phyloP scores from a whole-genome alignment of 92 coral and sea anemone species.

The Phenganax subtilis region DNA sequence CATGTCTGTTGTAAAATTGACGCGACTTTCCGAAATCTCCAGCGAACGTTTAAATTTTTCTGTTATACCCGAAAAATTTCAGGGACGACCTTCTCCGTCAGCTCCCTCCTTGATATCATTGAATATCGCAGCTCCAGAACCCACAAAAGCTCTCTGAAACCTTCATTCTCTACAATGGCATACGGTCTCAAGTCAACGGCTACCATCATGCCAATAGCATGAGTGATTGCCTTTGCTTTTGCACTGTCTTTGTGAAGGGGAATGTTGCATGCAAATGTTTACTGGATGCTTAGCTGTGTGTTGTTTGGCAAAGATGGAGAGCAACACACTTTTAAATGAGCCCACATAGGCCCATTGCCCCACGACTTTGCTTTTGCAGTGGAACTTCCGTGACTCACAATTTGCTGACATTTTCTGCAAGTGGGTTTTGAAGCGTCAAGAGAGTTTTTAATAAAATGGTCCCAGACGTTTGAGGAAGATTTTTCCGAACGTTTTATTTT shows the following conservation, averaged over 20 bases:
- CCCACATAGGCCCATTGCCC: constrained; percentile 1
- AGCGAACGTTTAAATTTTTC: background rate
- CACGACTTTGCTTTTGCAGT: background rate
- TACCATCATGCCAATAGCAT: constrained; percentile 20
- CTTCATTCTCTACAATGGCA: background rate
- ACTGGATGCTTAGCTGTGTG: background rate
- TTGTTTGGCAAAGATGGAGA: background rate
- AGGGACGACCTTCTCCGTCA: constrained; percentile 5
- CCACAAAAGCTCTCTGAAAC: background rate
- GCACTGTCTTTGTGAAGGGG: background rate
- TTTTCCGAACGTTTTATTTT: constrained; percentile 6
- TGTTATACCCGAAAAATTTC: constrained; percentile 2
- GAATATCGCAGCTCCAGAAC: constrained; percentile 9
- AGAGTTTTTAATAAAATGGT: constrained; percentile 14
- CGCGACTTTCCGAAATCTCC: background rate
- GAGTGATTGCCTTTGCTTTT: background rate
- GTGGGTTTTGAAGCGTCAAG: constrained; percentile 26
- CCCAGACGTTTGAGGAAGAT: constrained; percentile 25
- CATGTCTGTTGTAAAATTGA: constrained; percentile 26
- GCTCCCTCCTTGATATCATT: background rate
- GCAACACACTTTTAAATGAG: background rate
- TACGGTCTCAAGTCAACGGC: constrained; percentile 25
- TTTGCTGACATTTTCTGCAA: constrained; percentile 11
- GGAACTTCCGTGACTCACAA: constrained; percentile 4
- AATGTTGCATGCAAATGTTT: background rate